A percentile compares a stretch with the other conserved stretches of the same genome.
Evolutionary conservation across 2,797 vertebrate species (phyloP).

Genomic region (Pseudotriccus pelzelni): DNA sequence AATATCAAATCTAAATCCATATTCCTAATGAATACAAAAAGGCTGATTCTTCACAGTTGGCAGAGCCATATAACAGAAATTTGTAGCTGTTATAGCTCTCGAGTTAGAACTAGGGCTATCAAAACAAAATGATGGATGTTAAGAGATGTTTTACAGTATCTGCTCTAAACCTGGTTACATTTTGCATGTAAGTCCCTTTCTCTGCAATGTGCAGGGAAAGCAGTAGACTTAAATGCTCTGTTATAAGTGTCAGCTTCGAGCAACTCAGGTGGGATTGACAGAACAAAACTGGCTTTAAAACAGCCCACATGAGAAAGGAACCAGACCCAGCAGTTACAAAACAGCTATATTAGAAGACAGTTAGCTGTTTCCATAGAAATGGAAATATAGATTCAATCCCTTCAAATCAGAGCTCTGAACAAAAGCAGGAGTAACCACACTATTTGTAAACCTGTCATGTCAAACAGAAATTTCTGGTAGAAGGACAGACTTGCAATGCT

Average conservation of each 20-base stretch:
- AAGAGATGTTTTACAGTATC: neutral
- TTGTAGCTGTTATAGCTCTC: neutral
- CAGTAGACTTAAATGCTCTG: neutral
- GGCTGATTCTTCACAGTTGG: conserved; percentile 10
- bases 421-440: conserved; percentile 2
- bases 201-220: neutral
- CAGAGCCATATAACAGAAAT: neutral
- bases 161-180: neutral
- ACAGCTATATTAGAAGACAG: conserved; percentile 35
- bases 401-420: neutral
- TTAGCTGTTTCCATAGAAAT: conserved; percentile 67
- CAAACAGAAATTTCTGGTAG: neutral
- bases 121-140: conserved; percentile 3
- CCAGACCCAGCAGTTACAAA: conserved; percentile 17
- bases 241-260: neutral
- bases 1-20: neutral
- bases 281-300: neutral
- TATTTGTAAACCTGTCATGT: neutral
- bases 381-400: conserved; percentile 8
- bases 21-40: conserved; percentile 25
- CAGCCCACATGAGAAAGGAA: conserved; percentile 23
- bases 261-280: conserved; percentile 7
- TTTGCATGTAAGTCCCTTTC: neutral
- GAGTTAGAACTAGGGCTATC: neutral
- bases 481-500: neutral